Evolutionary conservation across 2,888 invertebrate genomes (phyloP), one percentile per base, ranked within the genome.

Genomic region (Melipona bicolor): DNA sequence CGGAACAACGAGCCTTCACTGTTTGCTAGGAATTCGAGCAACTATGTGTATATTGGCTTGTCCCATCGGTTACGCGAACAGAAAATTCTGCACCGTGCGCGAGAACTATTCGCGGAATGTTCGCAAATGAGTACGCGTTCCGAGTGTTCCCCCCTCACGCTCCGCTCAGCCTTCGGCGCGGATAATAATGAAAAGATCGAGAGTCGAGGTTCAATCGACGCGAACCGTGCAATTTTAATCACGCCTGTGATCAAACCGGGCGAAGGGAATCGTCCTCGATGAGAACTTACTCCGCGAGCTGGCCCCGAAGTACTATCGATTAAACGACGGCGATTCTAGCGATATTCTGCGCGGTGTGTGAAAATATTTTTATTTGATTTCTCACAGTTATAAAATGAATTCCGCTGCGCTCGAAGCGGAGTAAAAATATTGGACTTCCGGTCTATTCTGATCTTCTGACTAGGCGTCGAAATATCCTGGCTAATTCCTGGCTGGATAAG

Each of bases 131-230:
- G 54, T 52, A 43, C 49, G 17, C 32, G 32, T 62, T 52, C 43
- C 74, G 50, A 6, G 2, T 21, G 24, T 9, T 21, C 17, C 2
- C 50, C 56, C 15, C 32, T 1, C 9, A 9, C 1, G 9, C 43
- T 9, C 36, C 32, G 9, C 9, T 36, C 43, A 11, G 32, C n/a
- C 56, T 27, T 61, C 61, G 21, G 9, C 27, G 6, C 19, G 13
- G 36, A 50, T 64, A 69, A 81, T 73, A 69, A 81, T 73, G 79
- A 50, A 64, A 78, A 56, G 73, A 69, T 69, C 36, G 27, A 24
- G 43, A 56, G 27, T 69, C 49, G 64, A 62, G 43, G 73, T 68
- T 73, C 73, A 73, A 81, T 54, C 71, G 61, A 32, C 21, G 71
- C 65, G 15, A 71, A 54, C 32, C 49, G n/a, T 19, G n/a, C 49